Percentiles rank a stretch among this genome's conserved stretches.
phyloP scores from a whole-genome alignment of 2,888 invertebrate species.

The Cheilosia variabilis region DNA sequence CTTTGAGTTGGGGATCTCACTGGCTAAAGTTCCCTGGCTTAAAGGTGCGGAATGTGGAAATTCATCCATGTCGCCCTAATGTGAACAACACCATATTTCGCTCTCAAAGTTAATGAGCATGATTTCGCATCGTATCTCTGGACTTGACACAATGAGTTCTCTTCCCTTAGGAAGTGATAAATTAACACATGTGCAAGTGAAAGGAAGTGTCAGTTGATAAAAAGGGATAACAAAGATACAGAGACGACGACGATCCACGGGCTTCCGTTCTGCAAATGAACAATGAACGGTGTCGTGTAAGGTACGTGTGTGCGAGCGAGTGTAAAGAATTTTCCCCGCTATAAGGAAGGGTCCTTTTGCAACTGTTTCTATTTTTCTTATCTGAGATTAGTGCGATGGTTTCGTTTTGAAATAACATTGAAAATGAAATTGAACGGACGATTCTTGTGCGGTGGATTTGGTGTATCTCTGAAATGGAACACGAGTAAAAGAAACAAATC shows the following conservation, averaged over 20 bases:
- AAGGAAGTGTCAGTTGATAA: slow-evolving; percentile 32
- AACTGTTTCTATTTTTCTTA: background rate
- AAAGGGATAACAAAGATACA: slow-evolving; percentile 7
- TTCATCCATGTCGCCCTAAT: background rate
- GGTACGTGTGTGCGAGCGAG: background rate
- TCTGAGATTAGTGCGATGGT: slow-evolving; percentile 4
- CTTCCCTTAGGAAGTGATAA: slow-evolving; percentile 35
- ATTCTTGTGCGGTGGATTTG: background rate
- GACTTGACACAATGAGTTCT: slow-evolving; percentile 26
- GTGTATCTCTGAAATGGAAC: background rate
- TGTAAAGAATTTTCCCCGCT: background rate
- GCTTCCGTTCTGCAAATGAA: background rate
- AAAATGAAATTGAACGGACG: background rate
- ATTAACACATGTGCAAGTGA: slow-evolving; percentile 54
- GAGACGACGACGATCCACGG: slow-evolving; percentile 1
- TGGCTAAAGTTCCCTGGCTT: background rate
- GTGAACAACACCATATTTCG: background rate
- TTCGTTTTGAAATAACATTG: background rate
- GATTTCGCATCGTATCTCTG: slow-evolving; percentile 5
- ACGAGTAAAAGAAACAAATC: background rate
- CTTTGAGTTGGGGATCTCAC: background rate
- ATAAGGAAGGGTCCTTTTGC: slow-evolving; percentile 1
- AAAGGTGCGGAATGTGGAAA: background rate
- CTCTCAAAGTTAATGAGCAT: slow-evolving; percentile 15
- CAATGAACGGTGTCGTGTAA: background rate